Evolutionary conservation across 2,797 vertebrate genomes (phyloP).

Genomic region (Discoglossus pictus): DNA sequence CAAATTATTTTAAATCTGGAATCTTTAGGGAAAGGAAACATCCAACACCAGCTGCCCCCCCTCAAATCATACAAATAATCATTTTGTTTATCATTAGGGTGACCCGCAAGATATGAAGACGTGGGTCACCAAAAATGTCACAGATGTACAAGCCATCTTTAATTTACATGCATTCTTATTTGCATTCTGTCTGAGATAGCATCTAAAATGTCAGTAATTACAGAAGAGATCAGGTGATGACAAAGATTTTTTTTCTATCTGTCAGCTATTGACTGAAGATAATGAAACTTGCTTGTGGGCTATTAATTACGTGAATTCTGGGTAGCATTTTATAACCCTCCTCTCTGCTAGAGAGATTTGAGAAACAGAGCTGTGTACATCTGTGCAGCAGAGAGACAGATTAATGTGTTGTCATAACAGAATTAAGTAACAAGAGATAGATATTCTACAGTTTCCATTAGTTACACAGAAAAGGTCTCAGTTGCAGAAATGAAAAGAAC

Average conservation of each 20-base stretch:
- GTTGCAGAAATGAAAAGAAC: too few species aligned
- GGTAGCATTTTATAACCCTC: not conserved
- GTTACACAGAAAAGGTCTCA: too few species aligned
- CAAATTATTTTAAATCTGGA: too few species aligned
- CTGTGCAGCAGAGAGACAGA: not conserved
- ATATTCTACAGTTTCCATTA: too few species aligned
- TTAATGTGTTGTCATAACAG: not conserved
- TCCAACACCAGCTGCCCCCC: too few species aligned
- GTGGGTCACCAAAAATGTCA: not conserved
- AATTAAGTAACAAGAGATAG: too few species aligned
- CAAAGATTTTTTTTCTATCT: not conserved
- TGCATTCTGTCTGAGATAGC: not conserved
- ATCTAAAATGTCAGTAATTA: constrained; percentile 16
- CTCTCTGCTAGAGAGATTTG: not conserved
- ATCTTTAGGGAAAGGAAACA: too few species aligned
- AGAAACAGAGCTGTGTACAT: not conserved
- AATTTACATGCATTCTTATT: not conserved
- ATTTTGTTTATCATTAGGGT: constrained; percentile 1
- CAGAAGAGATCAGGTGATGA: not conserved
- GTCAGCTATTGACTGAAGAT: not conserved
- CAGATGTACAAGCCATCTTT: not conserved
- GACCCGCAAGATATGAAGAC: not conserved
- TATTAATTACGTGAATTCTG: not conserved
- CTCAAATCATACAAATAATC: not conserved
- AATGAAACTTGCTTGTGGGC: constrained; percentile 6